Base-by-base conservation (phyloP, 2,797 vertebrate genomes). In the Girardinus metallicus region DNA sequence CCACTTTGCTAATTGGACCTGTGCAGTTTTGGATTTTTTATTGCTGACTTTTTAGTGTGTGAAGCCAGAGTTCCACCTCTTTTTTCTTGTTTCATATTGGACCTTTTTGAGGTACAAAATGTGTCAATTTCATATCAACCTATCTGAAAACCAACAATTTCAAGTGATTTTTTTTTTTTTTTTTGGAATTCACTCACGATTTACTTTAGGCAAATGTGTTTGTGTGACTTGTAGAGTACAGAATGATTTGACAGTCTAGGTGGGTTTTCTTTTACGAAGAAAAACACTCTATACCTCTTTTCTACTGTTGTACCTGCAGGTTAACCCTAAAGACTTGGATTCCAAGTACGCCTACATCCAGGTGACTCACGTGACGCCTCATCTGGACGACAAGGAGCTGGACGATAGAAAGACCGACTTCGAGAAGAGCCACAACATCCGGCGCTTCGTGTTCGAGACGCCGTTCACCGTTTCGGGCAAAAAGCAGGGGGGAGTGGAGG, bases 321-420 rank as follows among this genome's bases (percentile, higher is more conserved):
- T 99, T 79, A 99, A 99, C 93, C 97, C 98, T 0, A 99, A 98
- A 88, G 98, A 99, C 92, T 95, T 99, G 80, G 99, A 99, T 92
- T 97, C 97, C 60, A 99, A 98, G 93, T 99, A 97, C 1, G 98
- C 98, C n/a, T 99, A 99, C 85, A 98, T 99, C 92, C 99, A 99
- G 93, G 98, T 99, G 90, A 99, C 99, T 0, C 98, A 99, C 0
- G 98, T 99, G 62, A 93, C 92, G 4, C 98, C 98, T 0, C 97
- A 97, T 94, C 96, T 99, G 21, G 98, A 99, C 41, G 98, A 99
- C 77, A 99, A 99, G 84, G 98, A 99, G 91, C 86, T 98, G 72
- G 97, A 97, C 82, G 98, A 99, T 82, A 96, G 98, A 86, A 98
- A 96, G 90, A 99, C 98, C 0, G 98, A 99, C 86, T 99, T 99